Evolutionary conservation across 2,113 vertebrate species (phyloP).

Genomic region (Cyanoderma ruficeps): DNA sequence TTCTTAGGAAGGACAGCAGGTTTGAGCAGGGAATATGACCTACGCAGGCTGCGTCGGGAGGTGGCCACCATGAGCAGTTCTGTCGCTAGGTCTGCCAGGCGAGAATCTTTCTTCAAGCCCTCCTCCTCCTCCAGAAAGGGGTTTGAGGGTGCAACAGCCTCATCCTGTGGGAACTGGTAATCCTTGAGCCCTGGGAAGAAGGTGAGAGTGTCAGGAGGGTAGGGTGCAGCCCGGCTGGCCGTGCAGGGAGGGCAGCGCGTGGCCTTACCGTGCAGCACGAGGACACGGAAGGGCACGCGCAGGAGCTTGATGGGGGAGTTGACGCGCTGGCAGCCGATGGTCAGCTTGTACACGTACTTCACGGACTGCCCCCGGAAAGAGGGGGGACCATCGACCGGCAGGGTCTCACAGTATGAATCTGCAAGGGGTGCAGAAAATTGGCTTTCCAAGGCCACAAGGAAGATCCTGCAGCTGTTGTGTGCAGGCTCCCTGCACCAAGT

Average conservation of each 20-base stretch:
- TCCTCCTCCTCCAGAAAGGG: constrained; percentile 95
- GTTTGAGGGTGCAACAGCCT: constrained; percentile 92
- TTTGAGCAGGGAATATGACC: neutral
- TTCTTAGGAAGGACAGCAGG: neutral
- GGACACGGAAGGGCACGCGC: constrained; percentile 92
- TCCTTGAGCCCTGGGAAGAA: constrained; percentile 86
- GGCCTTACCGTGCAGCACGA: constrained; percentile 88
- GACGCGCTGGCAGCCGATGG: constrained; percentile 96
- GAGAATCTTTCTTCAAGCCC: constrained; percentile 84
- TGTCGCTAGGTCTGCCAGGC: constrained; percentile 85
- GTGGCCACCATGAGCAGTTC: constrained; percentile 94
- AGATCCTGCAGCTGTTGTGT: neutral
- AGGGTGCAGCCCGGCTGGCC: fast-evolving
- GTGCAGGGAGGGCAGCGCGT: fast-evolving
- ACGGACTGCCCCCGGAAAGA: constrained; percentile 95
- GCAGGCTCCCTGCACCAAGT: fast-evolving
- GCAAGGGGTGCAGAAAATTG: neutral
- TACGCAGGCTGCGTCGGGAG: constrained; percentile 87
- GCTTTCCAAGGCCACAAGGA: neutral
- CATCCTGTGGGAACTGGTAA: constrained; percentile 88
- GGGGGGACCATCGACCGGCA: constrained; percentile 90
- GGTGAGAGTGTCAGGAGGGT: fast-evolving
- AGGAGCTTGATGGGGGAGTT: constrained; percentile 97
- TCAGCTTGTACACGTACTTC: constrained; percentile 97
- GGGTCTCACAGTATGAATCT: constrained; percentile 93